Percentiles rank a stretch among this genome's conserved stretches.
phyloP scores from a whole-genome alignment of 2,888 invertebrate genomes.

The Thecocarcelia acutangulata region DNA sequence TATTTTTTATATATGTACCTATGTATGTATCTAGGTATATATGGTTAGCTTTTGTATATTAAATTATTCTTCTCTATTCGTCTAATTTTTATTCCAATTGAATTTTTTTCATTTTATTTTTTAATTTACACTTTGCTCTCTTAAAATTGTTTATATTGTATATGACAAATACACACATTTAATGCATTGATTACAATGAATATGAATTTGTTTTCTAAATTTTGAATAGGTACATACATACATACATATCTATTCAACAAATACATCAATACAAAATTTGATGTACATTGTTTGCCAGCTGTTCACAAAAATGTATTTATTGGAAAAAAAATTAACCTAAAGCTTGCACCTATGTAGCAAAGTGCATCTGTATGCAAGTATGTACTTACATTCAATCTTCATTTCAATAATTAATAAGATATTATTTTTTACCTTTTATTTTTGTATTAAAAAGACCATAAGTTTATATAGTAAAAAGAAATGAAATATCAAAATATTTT shows the following conservation, averaged over 20 bases:
- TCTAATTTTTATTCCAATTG: conserved; percentile 68
- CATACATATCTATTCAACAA: background rate
- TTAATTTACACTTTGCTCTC: conserved; percentile 68
- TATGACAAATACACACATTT: conserved; percentile 61
- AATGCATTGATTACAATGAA: conserved; percentile 66
- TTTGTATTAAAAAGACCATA: conserved; percentile 41
- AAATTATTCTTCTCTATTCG: conserved; percentile 56
- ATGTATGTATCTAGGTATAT: background rate
- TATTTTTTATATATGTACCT: conserved; percentile 22
- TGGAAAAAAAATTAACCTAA: no score
- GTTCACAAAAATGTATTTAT: conserved; percentile 19
- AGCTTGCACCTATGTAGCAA: background rate
- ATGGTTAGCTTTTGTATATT: conserved; percentile 34
- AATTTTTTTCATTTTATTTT: conserved; percentile 58
- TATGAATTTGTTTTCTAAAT: conserved; percentile 43
- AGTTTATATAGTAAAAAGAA: conserved; percentile 32
- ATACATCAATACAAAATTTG: background rate
- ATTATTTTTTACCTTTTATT: background rate
- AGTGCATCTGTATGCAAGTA: background rate
- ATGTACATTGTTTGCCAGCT: conserved; percentile 33
- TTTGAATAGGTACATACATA: background rate
- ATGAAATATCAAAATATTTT: conserved; percentile 71
- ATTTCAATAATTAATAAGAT: conserved; percentile 28
- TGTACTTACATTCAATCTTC: background rate
- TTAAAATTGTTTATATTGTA: conserved; percentile 34